These are phyloP conservation scores for Lepus townsendii DNA, from an alignment of 2,797 vertebrate genomes.

Conservation along the genomic window DNA sequence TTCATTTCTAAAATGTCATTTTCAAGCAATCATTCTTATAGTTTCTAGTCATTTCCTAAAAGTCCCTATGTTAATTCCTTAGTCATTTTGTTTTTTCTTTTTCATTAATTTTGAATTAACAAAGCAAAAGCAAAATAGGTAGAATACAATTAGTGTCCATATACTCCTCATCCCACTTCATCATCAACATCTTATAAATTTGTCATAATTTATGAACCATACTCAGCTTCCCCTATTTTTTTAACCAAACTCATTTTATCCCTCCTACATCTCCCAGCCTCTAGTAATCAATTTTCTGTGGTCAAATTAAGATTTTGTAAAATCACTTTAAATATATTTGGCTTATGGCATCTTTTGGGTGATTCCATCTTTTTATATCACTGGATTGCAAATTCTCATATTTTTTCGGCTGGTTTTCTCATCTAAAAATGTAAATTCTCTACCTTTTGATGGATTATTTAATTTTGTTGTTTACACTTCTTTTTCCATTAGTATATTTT, in stretches of 20 bases:
- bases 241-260: no score
- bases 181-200: no score
- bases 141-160: no score
- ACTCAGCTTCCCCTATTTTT: no score
- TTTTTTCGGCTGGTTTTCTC: background rate
- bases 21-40: conserved; percentile 10
- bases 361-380: background rate
- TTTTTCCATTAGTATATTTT: background rate
- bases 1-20: conserved; percentile 32
- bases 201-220: no score
- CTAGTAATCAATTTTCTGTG: no score
- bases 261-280: no score
- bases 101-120: no score
- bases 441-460: background rate
- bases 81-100: background rate
- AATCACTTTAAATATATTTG: conserved; percentile 32
- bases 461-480: background rate
- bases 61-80: background rate
- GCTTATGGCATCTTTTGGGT: background rate
- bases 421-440: background rate
- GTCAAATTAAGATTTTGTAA: no score
- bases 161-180: no score
- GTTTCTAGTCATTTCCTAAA: background rate
- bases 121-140: no score
- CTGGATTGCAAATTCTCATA: background rate